phyloP scores from a whole-genome alignment of 2,113 vertebrate species.

The Carassius gibelio region DNA sequence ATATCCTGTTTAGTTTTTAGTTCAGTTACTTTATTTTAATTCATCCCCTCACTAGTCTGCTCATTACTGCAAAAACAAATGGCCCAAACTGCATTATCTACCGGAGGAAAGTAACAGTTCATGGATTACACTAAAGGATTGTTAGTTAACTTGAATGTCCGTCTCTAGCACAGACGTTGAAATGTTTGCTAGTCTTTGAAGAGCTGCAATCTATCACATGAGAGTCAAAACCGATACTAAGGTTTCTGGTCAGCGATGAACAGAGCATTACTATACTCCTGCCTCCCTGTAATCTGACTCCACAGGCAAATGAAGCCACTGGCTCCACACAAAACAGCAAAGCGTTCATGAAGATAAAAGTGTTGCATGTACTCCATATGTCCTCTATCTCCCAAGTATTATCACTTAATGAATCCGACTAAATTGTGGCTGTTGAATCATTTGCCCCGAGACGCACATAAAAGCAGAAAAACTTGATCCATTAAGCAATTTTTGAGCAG shows the following conservation, averaged over 20 bases:
- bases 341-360: neutral
- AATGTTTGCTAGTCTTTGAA: neutral
- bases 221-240: neutral
- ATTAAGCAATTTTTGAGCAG: neutral
- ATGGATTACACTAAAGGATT: conserved; percentile 28
- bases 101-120: neutral
- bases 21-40: neutral
- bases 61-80: neutral
- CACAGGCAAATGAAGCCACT: neutral
- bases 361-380: neutral
- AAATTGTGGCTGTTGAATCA: neutral
- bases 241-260: neutral
- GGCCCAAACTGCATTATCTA: neutral
- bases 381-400: neutral
- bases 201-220: neutral
- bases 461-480: neutral
- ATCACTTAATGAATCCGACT: neutral
- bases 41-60: neutral
- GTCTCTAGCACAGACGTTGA: too few relatives aligned
- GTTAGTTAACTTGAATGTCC: neutral
- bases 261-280: neutral
- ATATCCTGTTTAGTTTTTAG: neutral
- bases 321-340: neutral
- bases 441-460: neutral
- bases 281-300: conserved; percentile 1